phyloP scores from a whole-genome alignment of 2,113 vertebrate species.

The Meles meles region DNA sequence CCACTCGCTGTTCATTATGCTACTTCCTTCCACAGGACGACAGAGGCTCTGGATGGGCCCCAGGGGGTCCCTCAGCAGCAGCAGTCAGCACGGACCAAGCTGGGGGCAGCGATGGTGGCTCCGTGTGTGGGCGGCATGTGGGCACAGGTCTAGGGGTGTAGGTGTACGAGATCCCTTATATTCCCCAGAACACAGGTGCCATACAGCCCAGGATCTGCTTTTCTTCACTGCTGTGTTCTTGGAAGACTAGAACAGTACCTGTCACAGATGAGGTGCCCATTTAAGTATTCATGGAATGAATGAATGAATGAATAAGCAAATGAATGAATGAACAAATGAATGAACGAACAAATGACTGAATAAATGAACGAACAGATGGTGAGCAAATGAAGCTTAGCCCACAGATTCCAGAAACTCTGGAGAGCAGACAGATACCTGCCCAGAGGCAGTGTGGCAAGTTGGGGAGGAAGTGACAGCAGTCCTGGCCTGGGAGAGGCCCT shows the following conservation, averaged over 20 bases:
- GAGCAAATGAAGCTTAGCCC: background rate
- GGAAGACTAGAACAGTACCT: background rate
- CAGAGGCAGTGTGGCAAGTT: rapidly evolving
- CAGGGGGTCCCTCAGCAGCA: background rate
- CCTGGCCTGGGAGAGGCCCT: background rate
- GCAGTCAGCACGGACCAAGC: rapidly evolving
- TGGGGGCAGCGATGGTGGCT: background rate
- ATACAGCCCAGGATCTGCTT: background rate
- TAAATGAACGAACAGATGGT: background rate
- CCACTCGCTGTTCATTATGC: background rate
- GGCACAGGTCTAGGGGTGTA: too few species aligned
- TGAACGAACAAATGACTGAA: background rate
- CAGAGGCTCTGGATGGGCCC: background rate
- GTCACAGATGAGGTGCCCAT: background rate
- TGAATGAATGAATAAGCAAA: background rate
- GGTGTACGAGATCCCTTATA: too few species aligned
- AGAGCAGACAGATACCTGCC: too few species aligned
- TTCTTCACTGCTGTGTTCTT: background rate
- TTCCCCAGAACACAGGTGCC: background rate
- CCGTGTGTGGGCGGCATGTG: background rate
- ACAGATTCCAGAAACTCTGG: background rate
- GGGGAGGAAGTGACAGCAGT: background rate
- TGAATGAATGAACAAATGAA: background rate
- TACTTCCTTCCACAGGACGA: constrained; percentile 56
- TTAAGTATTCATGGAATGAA: background rate